A percentile compares a stretch with the other conserved stretches of the same genome.
Evolutionary conservation across 2,113 vertebrate genomes (phyloP).

Genomic region (Lagenorhynchus albirostris): DNA sequence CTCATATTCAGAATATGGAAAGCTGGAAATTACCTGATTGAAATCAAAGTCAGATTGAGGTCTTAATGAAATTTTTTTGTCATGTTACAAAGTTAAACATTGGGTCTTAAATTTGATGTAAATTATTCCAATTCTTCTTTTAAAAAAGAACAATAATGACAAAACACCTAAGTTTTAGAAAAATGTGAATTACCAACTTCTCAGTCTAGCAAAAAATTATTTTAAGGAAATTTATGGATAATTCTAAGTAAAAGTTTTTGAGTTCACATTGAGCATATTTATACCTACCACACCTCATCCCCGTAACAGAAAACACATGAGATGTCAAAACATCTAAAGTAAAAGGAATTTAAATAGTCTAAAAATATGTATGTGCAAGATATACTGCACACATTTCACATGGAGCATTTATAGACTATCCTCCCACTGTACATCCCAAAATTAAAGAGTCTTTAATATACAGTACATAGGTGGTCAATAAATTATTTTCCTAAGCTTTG

Average conservation of each 20-base stretch:
- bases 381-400: background rate
- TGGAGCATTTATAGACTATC: background rate
- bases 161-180: background rate
- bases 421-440: background rate
- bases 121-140: background rate
- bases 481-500: slow-evolving; percentile 40
- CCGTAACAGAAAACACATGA: background rate
- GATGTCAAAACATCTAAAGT: background rate
- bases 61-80: background rate
- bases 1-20: background rate
- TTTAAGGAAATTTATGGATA: background rate
- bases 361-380: background rate
- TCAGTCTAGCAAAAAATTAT: background rate
- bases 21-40: background rate
- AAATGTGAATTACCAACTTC: background rate
- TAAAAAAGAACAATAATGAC: background rate
- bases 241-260: background rate
- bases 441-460: background rate
- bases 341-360: background rate
- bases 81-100: background rate
- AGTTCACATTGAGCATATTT: background rate
- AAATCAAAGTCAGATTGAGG: background rate
- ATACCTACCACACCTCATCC: background rate
- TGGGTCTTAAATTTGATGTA: background rate
- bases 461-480: slow-evolving; percentile 41